A percentile compares a stretch with the other conserved stretches of the same genome.
These are phyloP conservation scores for Nomada fabriciana DNA, from an alignment of 2,888 invertebrate genomes.

Conservation along the genomic window DNA sequence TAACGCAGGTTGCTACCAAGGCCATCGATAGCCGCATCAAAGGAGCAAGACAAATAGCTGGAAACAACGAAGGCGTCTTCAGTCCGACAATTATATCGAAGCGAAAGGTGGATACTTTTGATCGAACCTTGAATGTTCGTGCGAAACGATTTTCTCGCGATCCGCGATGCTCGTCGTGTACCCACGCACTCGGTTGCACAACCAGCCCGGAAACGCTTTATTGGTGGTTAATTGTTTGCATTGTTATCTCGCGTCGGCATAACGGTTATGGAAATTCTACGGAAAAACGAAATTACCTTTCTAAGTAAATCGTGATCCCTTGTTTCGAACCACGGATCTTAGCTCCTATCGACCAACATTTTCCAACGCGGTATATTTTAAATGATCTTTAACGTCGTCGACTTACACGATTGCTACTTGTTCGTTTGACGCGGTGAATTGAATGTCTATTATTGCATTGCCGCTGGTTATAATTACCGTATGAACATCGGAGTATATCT, in stretches of 20 bases:
- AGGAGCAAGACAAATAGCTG: constrained; percentile 13
- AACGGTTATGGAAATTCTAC: constrained; percentile 60
- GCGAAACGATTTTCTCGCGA: constrained; percentile 59
- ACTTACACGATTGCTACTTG: background rate
- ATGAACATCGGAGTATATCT: background rate
- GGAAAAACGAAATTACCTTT: constrained; percentile 52
- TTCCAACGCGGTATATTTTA: background rate
- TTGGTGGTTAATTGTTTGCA: constrained; percentile 67
- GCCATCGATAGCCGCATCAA: constrained; percentile 11
- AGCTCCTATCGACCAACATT: background rate
- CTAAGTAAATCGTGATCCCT: background rate
- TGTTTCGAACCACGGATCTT: background rate
- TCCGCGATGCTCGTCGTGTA: constrained; percentile 36
- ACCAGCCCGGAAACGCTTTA: constrained; percentile 68
- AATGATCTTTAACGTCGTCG: background rate
- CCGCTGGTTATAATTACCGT: too few species aligned
- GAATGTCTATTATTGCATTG: too few species aligned
- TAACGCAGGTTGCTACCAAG: constrained; percentile 15
- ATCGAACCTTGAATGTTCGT: constrained; percentile 63
- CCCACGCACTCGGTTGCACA: constrained; percentile 54
- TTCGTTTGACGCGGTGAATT: too few species aligned
- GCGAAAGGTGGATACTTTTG: constrained; percentile 65
- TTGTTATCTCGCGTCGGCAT: constrained; percentile 61
- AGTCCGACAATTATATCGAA: constrained; percentile 62
- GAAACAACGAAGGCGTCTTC: constrained; percentile 32